These are phyloP conservation scores for Eristalinus aeneus DNA, from an alignment of 2,888 invertebrate genomes.

Conservation along the genomic window DNA sequence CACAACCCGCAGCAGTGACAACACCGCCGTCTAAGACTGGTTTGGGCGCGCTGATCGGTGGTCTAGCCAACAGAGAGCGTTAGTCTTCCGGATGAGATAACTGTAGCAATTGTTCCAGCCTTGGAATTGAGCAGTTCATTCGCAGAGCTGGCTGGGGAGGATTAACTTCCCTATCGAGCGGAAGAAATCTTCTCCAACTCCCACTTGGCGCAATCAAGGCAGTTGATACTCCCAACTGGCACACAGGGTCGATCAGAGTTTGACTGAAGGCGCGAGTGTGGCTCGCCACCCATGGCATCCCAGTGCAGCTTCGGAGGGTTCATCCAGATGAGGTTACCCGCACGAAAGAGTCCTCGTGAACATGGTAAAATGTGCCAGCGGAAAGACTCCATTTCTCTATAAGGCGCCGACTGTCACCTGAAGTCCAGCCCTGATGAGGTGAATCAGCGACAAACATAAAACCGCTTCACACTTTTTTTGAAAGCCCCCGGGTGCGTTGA, in stretches of 20 bases:
- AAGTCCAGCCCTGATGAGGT: slow-evolving; percentile 22
- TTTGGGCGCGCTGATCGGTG: not conserved
- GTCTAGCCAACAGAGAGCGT: not conserved
- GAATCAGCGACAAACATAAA: slow-evolving; percentile 19
- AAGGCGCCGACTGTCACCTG: not conserved
- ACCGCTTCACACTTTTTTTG: slow-evolving; percentile 13
- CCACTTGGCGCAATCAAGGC: slow-evolving; percentile 8
- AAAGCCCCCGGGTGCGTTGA: slow-evolving; percentile 52
- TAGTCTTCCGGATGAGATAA: slow-evolving; percentile 40
- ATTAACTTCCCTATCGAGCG: slow-evolving; percentile 46
- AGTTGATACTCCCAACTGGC: not conserved
- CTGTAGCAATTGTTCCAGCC: slow-evolving; percentile 26
- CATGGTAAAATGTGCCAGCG: not conserved
- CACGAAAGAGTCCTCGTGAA: not conserved
- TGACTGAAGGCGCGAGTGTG: not conserved
- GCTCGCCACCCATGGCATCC: not conserved
- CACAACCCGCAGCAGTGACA: slow-evolving; percentile 27
- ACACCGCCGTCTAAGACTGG: not conserved
- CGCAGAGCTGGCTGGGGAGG: not conserved
- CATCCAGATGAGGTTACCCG: not conserved
- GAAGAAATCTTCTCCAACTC: slow-evolving; percentile 32
- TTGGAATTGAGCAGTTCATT: slow-evolving; percentile 25
- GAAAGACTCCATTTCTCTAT: not conserved
- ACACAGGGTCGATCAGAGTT: slow-evolving; percentile 16
- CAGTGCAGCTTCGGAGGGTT: not conserved